Base-by-base conservation (phyloP, 2,888 invertebrate genomes). In the Leptinotarsa peninsularis region DNA sequence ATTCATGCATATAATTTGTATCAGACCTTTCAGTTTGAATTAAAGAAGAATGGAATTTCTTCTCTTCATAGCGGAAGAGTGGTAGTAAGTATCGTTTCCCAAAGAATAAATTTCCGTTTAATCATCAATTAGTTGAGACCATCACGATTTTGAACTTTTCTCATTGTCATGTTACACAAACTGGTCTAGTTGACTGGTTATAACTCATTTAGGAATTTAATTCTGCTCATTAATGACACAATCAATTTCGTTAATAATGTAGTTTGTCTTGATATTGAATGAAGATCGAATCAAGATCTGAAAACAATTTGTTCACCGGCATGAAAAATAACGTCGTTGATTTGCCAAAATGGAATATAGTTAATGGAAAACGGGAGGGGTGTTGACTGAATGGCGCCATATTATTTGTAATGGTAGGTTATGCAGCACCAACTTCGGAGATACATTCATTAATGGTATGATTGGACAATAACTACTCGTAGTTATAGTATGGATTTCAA, bases 91-190 rank as follows among this genome's bases (percentile, higher is more conserved):
- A 17, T 18, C 15, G 7, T 43, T 52, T 54, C 56, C 54, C 54
- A 54, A 17, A 43, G 17, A 68, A 69, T 43, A 69, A 49, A 49
- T 69, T 69, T 69, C 27, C 33, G 63, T 33, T n/a, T 27, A 63
- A 69, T 69, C 69, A 63, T 72, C 60, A 71, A 18, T 74, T 70
- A 70, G 50, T 71, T 21, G 63, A 63, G 21, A 49, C 56, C 49
- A 71, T 74, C 71, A 72, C 71, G 75, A 72, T 67, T 68, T 54
- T 67, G 58, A 75, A 72, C 72, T 67, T 54, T 75, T 68, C 54
- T 43, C 23, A 66, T 67, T 75, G 67, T 49, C 67, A 71, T 75
- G 71, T 72, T 60, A 13, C 67, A 43, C 43, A 68, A 73, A 67
- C 63, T 54, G 21, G 63, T 63, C 63, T 66, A 69, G 58, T 50